Evolutionary conservation across 2,797 vertebrate genomes (phyloP).

Genomic region (Schizopygopsis malacanthus): DNA sequence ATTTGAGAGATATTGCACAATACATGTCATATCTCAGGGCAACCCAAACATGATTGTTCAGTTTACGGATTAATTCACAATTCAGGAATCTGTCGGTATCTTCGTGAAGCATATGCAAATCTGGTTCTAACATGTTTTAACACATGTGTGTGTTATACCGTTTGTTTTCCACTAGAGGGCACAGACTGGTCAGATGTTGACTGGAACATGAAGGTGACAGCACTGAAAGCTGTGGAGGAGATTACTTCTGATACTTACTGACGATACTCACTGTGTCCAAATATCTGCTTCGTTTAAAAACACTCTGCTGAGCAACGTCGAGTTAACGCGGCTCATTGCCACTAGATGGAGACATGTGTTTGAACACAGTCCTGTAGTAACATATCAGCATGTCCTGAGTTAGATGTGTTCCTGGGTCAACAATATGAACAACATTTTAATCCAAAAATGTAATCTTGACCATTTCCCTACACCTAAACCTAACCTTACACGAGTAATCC

Average conservation of each 20-base stretch:
- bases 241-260: background rate
- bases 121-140: background rate
- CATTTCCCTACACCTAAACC: no score
- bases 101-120: background rate
- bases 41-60: background rate
- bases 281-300: background rate
- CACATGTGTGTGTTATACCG: background rate
- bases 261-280: background rate
- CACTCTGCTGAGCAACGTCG: background rate
- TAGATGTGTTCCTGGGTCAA: no score
- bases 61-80: background rate
- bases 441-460: no score
- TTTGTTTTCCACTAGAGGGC: slow-evolving; percentile 5
- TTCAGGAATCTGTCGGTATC: background rate
- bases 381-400: background rate
- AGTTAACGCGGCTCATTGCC: background rate
- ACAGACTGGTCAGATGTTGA: background rate
- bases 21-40: background rate
- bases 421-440: no score
- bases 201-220: background rate
- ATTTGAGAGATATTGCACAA: background rate
- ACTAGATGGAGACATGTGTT: slow-evolving; percentile 40
- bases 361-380: background rate
- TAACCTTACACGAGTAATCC: no score
- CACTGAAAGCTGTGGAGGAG: background rate